These are phyloP conservation scores for Aplidium turbinatum DNA, from an alignment of 23 tunicate species.

Conservation along the genomic window DNA sequence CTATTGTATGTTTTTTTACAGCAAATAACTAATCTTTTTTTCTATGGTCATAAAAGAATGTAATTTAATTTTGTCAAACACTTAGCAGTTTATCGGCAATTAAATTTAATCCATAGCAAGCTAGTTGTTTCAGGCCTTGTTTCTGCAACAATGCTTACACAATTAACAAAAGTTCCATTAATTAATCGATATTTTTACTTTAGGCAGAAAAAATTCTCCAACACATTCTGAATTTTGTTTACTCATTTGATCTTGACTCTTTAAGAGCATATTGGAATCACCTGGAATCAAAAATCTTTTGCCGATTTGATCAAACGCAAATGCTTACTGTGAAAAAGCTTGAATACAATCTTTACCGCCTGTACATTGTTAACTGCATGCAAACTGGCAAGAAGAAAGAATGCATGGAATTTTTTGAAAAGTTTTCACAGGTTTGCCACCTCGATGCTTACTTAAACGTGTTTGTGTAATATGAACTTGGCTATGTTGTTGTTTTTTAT, in stretches of 20 bases:
- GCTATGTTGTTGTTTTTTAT: no score
- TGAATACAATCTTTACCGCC: constrained; percentile 55
- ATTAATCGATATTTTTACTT: background rate
- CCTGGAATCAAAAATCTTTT: constrained; percentile 48
- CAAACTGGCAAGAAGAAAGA: constrained; percentile 70
- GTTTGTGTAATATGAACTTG: no score
- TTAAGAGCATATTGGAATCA: constrained; percentile 64
- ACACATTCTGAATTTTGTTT: constrained; percentile 28
- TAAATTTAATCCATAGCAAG: no score
- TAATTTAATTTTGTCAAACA: no score
- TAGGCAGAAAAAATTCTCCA: constrained; percentile 67
- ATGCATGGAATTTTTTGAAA: constrained; percentile 70
- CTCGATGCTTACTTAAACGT: background rate
- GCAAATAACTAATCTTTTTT: no score
- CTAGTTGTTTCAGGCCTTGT: background rate
- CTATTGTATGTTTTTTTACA: no score
- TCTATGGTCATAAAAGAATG: no score
- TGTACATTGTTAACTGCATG: constrained; percentile 56
- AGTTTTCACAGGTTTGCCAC: constrained; percentile 26
- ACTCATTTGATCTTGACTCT: constrained; percentile 52
- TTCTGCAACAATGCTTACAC: background rate
- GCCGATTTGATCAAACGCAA: constrained; percentile 54
- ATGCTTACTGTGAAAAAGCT: constrained; percentile 44
- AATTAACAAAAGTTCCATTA: background rate
- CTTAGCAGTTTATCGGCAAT: no score